Percentiles rank a stretch among this genome's conserved stretches.
These are phyloP conservation scores for Drosophila pallidifrons DNA, from an alignment of 1,140 invertebrate species.

Conservation along the genomic window DNA sequence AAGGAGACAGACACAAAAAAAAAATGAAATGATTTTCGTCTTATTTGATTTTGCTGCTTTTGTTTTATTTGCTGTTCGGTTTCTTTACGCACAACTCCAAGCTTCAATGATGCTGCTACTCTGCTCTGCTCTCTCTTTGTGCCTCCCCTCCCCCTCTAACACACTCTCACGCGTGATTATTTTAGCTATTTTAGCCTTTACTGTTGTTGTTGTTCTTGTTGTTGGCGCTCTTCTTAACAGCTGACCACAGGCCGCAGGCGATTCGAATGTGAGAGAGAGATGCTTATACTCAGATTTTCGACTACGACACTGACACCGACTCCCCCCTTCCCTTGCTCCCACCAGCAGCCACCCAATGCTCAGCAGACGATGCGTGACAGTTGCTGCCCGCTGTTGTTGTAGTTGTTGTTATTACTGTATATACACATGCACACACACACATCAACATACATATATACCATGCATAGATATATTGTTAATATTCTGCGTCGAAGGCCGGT, in stretches of 20 bases:
- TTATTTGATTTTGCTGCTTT: conserved; percentile 39
- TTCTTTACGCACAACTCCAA: conserved; percentile 53
- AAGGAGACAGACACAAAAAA: conserved; percentile 6
- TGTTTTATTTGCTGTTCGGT: conserved; percentile 31
- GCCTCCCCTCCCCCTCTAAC: neutral
- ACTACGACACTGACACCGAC: conserved; percentile 18
- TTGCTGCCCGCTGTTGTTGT: conserved; percentile 13
- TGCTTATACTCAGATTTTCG: conserved; percentile 33
- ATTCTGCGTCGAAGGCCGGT: conserved; percentile 54
- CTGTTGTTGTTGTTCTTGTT: conserved; percentile 1
- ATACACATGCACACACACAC: conserved; percentile 18
- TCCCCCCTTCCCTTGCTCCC: neutral
- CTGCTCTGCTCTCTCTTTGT: conserved; percentile 4
- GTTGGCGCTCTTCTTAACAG: conserved; percentile 31
- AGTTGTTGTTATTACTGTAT: conserved; percentile 33
- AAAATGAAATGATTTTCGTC: conserved; percentile 29
- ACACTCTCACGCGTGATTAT: conserved; percentile 15
- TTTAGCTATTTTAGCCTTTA: conserved; percentile 46
- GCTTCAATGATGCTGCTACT: conserved; percentile 20
- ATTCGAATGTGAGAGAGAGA: conserved; percentile 10
- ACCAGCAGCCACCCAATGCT: neutral
- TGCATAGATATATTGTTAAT: conserved; percentile 45
- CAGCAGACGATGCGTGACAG: conserved; percentile 26
- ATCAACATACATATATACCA: neutral
- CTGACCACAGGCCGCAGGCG: conserved; percentile 30